A percentile compares a stretch with the other conserved stretches of the same genome.
phyloP scores from a whole-genome alignment of 2,888 invertebrate species.

The Cryptocephalus moraei region DNA sequence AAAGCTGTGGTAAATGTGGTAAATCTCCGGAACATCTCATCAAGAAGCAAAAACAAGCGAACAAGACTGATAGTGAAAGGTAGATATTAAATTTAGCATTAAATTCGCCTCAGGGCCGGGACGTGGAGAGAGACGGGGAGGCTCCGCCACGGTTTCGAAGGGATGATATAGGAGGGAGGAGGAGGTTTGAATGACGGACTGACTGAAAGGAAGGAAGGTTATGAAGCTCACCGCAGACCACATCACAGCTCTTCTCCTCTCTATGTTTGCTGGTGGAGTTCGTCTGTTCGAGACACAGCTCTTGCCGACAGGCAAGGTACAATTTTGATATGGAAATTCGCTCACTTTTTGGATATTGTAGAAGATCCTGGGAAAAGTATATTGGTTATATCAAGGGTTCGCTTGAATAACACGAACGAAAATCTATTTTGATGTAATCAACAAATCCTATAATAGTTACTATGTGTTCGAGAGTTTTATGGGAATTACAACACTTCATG shows the following conservation, averaged over 20 bases:
- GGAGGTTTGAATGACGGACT: constrained; percentile 25
- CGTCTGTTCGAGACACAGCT: constrained; percentile 19
- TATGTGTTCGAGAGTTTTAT: no score
- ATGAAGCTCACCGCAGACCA: constrained; percentile 34
- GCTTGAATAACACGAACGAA: no score
- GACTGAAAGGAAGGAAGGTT: constrained; percentile 30
- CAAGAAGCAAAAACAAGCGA: neutral
- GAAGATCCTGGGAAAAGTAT: no score
- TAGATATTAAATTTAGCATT: constrained; percentile 12
- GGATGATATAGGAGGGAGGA: neutral
- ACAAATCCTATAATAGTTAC: no score
- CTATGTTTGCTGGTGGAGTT: constrained; percentile 24
- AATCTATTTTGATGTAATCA: no score
- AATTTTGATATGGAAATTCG: no score
- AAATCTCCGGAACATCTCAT: no score
- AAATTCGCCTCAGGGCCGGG: constrained; percentile 7
- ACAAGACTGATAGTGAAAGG: constrained; percentile 10
- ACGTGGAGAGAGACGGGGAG: neutral
- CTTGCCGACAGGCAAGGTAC: neutral
- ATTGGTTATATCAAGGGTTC: no score
- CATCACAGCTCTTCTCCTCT: constrained; percentile 32
- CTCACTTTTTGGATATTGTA: no score
- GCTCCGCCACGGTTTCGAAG: neutral
- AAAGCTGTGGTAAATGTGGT: no score
- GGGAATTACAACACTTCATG: no score